A percentile compares a stretch with the other conserved stretches of the same genome.
Conservation (phyloP, 2,797 vertebrate species). For the Myotis daubentonii region DNA sequence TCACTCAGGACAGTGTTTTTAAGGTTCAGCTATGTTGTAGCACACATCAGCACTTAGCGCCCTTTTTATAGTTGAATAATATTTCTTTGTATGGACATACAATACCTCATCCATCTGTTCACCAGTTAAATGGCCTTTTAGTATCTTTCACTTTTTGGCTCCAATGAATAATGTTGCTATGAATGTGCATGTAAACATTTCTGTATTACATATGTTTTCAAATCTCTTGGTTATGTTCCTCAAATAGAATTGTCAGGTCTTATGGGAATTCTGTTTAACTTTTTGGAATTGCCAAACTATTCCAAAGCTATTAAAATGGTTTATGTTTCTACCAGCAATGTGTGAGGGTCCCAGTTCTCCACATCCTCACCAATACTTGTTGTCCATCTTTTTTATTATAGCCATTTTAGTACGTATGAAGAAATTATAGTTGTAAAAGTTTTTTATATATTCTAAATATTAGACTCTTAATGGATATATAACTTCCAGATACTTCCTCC, state of each 20-base stretch:
- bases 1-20: not conserved
- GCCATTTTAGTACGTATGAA: not conserved
- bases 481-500: conserved; percentile 21
- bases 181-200: conserved; percentile 10
- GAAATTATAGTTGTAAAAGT: conserved; percentile 20
- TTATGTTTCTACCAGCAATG: not conserved
- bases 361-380: not conserved
- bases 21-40: not conserved
- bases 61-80: conserved; percentile 1
- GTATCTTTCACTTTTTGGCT: not conserved
- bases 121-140: not conserved
- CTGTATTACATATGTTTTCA: not conserved
- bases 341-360: not conserved
- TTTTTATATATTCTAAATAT: not conserved
- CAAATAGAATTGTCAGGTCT: conserved; percentile 29
- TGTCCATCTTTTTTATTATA: not conserved
- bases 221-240: not conserved
- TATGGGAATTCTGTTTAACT: not conserved
- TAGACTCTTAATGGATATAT: not conserved
- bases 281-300: conserved; percentile 21
- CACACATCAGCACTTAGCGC: not conserved
- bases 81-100: not conserved
- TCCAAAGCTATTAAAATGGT: not conserved
- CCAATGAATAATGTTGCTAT: not conserved
- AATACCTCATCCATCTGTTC: not conserved